phyloP scores from a whole-genome alignment of 2,888 invertebrate genomes.

The Lithophane semibrunnea region DNA sequence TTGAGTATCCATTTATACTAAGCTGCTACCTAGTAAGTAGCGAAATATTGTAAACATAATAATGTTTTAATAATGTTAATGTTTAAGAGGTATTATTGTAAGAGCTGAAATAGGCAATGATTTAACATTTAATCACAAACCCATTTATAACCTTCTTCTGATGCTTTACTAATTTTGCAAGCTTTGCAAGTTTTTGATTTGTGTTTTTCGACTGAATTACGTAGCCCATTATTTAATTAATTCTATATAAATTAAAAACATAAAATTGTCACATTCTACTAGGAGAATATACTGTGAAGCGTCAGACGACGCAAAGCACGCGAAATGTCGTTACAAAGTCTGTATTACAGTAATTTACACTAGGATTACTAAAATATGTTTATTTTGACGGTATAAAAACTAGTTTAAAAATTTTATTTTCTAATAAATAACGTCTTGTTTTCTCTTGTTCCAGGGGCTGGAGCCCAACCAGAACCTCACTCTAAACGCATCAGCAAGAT shows the following conservation, averaged over 20 bases:
- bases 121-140: not conserved
- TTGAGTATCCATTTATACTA: not conserved
- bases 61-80: not conserved
- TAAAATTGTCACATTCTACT: too few species aligned
- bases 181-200: not conserved
- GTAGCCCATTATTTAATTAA: not conserved
- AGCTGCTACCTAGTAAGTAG: not conserved
- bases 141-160: not conserved
- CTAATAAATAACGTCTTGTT: not conserved
- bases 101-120: not conserved
- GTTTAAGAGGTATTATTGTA: not conserved
- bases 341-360: not conserved
- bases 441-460: conserved; percentile 81
- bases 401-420: not conserved
- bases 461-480: conserved; percentile 83
- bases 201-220: not conserved
- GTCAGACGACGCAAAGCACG: too few species aligned
- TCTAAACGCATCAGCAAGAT: conserved; percentile 83
- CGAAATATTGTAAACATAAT: not conserved
- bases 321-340: not conserved
- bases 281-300: not conserved
- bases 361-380: too few species aligned
- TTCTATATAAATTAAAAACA: too few species aligned
- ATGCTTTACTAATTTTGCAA: not conserved
- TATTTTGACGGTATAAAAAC: not conserved